phyloP scores from a whole-genome alignment of 2,888 invertebrate genomes.

The Spicauda simplicius region DNA sequence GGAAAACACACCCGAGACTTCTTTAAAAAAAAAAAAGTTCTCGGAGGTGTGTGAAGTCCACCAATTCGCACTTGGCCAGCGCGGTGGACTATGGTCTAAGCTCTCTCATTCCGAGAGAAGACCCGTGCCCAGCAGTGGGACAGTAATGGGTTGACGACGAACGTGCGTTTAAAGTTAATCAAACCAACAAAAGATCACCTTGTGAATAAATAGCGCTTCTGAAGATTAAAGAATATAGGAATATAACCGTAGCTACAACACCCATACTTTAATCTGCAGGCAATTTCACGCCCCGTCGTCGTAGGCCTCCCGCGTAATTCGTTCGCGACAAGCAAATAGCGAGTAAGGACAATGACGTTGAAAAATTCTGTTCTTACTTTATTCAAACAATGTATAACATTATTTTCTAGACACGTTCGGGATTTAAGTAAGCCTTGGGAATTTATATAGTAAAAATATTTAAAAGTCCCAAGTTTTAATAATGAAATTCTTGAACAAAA shows the following conservation, averaged over 20 bases:
- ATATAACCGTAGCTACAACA: constrained; percentile 35
- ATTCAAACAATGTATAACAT: constrained; percentile 55
- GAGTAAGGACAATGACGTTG: constrained; percentile 59
- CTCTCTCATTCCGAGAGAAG: too few relatives aligned
- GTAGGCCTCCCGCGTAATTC: constrained; percentile 64
- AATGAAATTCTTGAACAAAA: too few relatives aligned
- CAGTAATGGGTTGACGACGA: too few relatives aligned
- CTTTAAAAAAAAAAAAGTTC: too few relatives aligned
- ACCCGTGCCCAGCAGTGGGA: too few relatives aligned
- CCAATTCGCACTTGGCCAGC: too few relatives aligned
- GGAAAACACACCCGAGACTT: too few relatives aligned
- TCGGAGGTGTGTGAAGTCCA: too few relatives aligned
- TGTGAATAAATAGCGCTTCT: not conserved
- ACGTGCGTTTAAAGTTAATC: too few relatives aligned
- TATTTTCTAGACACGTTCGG: constrained; percentile 43
- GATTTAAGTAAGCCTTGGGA: constrained; percentile 2
- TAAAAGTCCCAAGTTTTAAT: too few relatives aligned
- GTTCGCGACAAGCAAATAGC: constrained; percentile 53
- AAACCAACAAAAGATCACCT: not conserved
- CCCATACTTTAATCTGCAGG: constrained; percentile 54
- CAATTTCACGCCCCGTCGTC: constrained; percentile 80
- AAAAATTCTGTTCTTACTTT: constrained; percentile 61
- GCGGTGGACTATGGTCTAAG: too few relatives aligned
- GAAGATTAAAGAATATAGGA: constrained; percentile 21
- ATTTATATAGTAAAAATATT: too few relatives aligned